phyloP scores from a whole-genome alignment of 2,888 invertebrate species.

The Selenia dentaria region DNA sequence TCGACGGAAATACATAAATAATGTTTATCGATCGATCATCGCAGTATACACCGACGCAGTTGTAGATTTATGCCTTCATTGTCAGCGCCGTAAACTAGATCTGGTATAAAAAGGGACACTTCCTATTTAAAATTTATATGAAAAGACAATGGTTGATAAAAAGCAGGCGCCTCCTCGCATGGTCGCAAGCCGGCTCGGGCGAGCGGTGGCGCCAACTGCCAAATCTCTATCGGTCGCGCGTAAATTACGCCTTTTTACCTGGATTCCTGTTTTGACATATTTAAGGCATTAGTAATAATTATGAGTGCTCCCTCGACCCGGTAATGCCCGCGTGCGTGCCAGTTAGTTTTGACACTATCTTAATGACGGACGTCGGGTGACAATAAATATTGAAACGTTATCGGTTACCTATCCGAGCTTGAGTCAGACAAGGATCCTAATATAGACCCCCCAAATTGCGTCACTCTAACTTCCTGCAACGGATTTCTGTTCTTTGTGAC shows the following conservation, averaged over 20 bases:
- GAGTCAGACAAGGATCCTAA: slow-evolving; percentile 67
- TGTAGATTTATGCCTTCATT: slow-evolving; percentile 83
- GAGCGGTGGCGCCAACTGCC: slow-evolving; percentile 79
- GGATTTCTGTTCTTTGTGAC: slow-evolving; percentile 30
- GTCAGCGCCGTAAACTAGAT: slow-evolving; percentile 83
- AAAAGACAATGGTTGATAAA: slow-evolving; percentile 84
- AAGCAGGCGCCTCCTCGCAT: slow-evolving; percentile 79
- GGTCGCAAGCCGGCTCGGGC: slow-evolving; percentile 46
- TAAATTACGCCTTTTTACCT: slow-evolving; percentile 85
- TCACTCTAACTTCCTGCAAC: slow-evolving; percentile 30
- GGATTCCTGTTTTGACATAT: slow-evolving; percentile 85
- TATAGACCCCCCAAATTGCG: slow-evolving; percentile 76
- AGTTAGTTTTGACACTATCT: slow-evolving; percentile 83
- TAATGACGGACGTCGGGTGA: slow-evolving; percentile 81
- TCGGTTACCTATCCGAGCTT: slow-evolving; percentile 71
- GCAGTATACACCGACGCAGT: slow-evolving; percentile 70
- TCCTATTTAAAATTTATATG: slow-evolving; percentile 84
- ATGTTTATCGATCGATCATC: slow-evolving; percentile 84
- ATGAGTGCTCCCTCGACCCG: slow-evolving; percentile 75
- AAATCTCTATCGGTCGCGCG: slow-evolving; percentile 83
- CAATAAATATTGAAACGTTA: slow-evolving; percentile 83
- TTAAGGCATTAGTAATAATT: slow-evolving; percentile 85
- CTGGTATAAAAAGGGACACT: slow-evolving; percentile 83
- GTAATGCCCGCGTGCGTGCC: slow-evolving; percentile 70
- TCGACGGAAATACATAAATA: slow-evolving; percentile 81